Evolutionary conservation across 2,888 invertebrate genomes (phyloP).

Genomic region (Tillus elongatus): DNA sequence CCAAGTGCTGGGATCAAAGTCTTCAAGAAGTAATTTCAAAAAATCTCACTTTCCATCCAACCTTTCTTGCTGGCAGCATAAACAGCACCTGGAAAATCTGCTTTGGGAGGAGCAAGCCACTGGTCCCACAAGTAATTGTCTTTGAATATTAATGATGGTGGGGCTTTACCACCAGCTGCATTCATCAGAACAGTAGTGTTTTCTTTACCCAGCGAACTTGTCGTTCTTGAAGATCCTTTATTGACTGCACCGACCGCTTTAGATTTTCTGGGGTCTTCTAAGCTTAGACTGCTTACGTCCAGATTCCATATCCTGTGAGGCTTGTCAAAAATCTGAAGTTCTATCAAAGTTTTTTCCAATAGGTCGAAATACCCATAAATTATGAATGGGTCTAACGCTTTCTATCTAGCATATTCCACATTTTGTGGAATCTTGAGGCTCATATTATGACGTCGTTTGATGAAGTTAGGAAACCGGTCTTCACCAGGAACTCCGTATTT

Average conservation of each 20-base stretch:
- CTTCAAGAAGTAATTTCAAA: constrained; percentile 29
- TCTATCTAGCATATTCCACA: no score
- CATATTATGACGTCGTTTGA: constrained; percentile 22
- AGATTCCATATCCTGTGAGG: constrained; percentile 24
- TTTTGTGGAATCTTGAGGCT: no score
- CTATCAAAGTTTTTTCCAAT: constrained; percentile 14
- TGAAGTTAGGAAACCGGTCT: constrained; percentile 25
- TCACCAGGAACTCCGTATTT: constrained; percentile 24
- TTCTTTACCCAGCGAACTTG: no score
- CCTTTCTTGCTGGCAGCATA: constrained; percentile 15
- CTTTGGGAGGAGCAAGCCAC: no score
- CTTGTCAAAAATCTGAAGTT: no score
- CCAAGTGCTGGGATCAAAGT: constrained; percentile 25
- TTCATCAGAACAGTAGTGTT: constrained; percentile 15
- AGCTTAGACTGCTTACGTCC: constrained; percentile 17
- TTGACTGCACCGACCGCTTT: no score
- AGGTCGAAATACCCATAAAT: constrained; percentile 19
- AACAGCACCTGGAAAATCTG: constrained; percentile 17
- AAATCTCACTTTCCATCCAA: constrained; percentile 30
- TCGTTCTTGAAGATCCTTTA: no score
- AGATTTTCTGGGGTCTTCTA: no score
- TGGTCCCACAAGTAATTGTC: constrained; percentile 28
- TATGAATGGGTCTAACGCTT: no score
- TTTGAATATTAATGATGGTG: constrained; percentile 19
- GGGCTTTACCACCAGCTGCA: constrained; percentile 18